phyloP scores from a whole-genome alignment of 2,113 vertebrate species.

The Synodontis membranacea region DNA sequence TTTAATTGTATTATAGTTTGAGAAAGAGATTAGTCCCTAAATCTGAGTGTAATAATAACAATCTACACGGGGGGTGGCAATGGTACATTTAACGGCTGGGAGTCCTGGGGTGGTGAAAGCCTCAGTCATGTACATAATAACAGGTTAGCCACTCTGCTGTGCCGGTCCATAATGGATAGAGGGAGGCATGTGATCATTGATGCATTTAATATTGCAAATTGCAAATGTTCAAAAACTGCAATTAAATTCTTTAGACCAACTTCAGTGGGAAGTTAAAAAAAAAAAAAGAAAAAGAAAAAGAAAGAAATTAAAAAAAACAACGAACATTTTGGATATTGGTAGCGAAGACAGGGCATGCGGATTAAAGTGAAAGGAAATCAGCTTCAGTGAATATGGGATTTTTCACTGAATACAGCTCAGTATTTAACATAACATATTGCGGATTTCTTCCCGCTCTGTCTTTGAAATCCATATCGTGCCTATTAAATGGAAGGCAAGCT shows the following conservation, averaged over 20 bases:
- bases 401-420: not conserved
- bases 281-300: too few relatives aligned
- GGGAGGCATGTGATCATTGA: slow-evolving; percentile 17
- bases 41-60: slow-evolving; percentile 62
- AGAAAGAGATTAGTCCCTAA: slow-evolving; percentile 68
- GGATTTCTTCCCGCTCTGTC: slow-evolving; percentile 9
- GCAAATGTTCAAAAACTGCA: slow-evolving; percentile 10
- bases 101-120: slow-evolving; percentile 46
- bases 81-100: slow-evolving; percentile 62
- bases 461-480: slow-evolving; percentile 39
- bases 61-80: slow-evolving; percentile 49
- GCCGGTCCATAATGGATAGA: slow-evolving; percentile 44
- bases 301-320: too few relatives aligned
- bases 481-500: slow-evolving; percentile 50
- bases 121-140: slow-evolving; percentile 64
- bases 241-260: slow-evolving; percentile 15
- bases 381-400: slow-evolving; percentile 6
- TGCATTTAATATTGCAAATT: slow-evolving; percentile 24
- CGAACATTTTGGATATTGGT: too few relatives aligned
- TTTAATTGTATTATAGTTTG: slow-evolving; percentile 70
- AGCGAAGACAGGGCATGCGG: not conserved
- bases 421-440: slow-evolving; percentile 30
- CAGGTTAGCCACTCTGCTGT: slow-evolving; percentile 61
- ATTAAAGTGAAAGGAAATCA: not conserved
- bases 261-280: not conserved